Base-by-base conservation (phyloP, 2,888 invertebrate species). In the Stegophylla sp. region DNA sequence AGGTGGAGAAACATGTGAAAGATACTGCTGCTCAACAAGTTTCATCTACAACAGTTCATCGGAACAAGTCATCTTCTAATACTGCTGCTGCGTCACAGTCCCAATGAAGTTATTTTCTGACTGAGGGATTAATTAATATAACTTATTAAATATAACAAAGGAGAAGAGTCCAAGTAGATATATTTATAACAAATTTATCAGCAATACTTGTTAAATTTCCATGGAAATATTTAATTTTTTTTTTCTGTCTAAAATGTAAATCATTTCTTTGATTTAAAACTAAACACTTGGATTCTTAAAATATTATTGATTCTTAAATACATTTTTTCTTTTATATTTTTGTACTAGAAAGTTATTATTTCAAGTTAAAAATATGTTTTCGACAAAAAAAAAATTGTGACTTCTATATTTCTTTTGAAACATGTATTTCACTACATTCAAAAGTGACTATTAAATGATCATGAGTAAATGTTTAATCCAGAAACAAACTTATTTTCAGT, bases 1-100 rank as follows among this genome's bases (percentile, higher is more conserved):
- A 86, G 86, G 86, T 86, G 82, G 86, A 86, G 82, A 86, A 86
- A 83, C 85, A 86, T 83, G 83, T 85, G 51, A 86, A 86, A 84
- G 86, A 86, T 53, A 43, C 59, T n/a, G 61, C 79, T 48, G 17
- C 17, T 79, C 79, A 79, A 71, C 79, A 79, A 79, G 69, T 79
- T 48, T 34, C 69, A n/a, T 45, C 79, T 34, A 79, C 79, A 63
- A 61, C 71, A 51, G 48, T 69, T 48, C 79, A 79, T 71, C 69
- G 79, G 61, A 63, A 61, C 20, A 79, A 79, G 26, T n/a, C 69
- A n/a, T 23, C 79, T 48, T 61, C 79, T 56, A 59, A 67, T 28
- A 61, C 77, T 28, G 45, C 69, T 12, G 20, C 75, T 20, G 71
- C 79, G 10, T 51, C 79, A 26, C 79, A 79, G 34, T 71, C 79